These are phyloP conservation scores for Pseudomyrmex cubaensis DNA, from an alignment of 1,140 invertebrate species.

Conservation along the genomic window DNA sequence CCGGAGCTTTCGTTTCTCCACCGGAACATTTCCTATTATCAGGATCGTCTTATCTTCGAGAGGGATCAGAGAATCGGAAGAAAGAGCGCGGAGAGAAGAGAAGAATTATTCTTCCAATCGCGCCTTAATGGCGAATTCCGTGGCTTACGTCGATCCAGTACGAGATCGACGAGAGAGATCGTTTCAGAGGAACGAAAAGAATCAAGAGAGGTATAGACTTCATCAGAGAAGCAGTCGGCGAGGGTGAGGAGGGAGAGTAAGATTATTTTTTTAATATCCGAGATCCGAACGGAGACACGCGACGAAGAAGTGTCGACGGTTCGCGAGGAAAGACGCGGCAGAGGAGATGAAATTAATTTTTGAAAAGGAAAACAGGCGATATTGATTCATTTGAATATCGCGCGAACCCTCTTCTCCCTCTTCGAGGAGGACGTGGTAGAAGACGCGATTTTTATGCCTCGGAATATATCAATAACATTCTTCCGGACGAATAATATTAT, in stretches of 20 bases:
- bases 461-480: conserved; percentile 70
- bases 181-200: neutral
- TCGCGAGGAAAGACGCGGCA: neutral
- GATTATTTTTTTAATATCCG: conserved; percentile 68
- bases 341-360: conserved; percentile 69
- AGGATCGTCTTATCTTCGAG: neutral
- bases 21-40: neutral
- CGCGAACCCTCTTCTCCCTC: conserved; percentile 29
- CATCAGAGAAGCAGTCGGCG: neutral
- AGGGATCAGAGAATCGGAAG: neutral
- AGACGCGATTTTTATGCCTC: conserved; percentile 15
- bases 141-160: neutral
- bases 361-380: conserved; percentile 73
- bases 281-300: neutral
- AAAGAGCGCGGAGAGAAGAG: neutral
- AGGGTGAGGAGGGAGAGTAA: neutral
- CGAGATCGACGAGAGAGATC: neutral
- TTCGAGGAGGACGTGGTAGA: neutral
- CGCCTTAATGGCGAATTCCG: conserved; percentile 5
- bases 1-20: neutral
- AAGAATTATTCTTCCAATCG: conserved; percentile 2
- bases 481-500: conserved; percentile 72
- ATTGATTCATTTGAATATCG: conserved; percentile 77
- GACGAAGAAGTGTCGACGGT: neutral
- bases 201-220: conserved; percentile 3